Base-by-base conservation (phyloP, 2,797 vertebrate species). In the Clarias pachynema region DNA sequence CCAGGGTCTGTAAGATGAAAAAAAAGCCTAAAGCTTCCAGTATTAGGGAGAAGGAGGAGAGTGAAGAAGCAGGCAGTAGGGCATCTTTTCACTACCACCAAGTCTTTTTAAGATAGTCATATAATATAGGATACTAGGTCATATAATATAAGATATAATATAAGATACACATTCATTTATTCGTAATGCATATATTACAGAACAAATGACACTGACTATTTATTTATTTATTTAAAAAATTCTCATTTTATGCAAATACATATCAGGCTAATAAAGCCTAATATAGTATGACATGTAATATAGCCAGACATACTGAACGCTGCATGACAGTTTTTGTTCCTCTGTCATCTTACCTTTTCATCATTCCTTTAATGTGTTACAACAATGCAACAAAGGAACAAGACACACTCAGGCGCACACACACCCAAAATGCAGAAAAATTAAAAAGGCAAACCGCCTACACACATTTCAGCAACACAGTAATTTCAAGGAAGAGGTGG, bases 1-100 rank as follows among this genome's bases (percentile, higher is more conserved):
- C 74, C 85, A 90, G 84, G 77, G 85, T 89, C 91, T 88, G 90
- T 84, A 91, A 87, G 89, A 89, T 6, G 40, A 44, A 44, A 44
- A 9, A 44, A 44, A 44, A 44, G 9, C 44, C 44, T 44, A 44
- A 44, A 44, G 57, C 89, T 87, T 62, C 34, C 63, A 87, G 86
- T 81, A 73, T 73, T 87, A 70, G 2, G 26, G 44, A 73, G 81
- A 44, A 83, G 37, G 56, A 81, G 49, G 69, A 68, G 31, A 89
- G 44, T 49, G 85, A 86, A 87, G 60, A 77, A 86, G 60, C 40
- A 78, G 10, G 37, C 24, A 87, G 56, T 60, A 85, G 49, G 77
- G 83, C 83, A 81, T 79, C 16, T 79, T 59, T 86, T 65, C 34
- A 80, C 29, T 83, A 77, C 80, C 74, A 84, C 79, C 79, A 84